Conservation (phyloP, 2,113 vertebrate species). For the Ailurus styani region DNA sequence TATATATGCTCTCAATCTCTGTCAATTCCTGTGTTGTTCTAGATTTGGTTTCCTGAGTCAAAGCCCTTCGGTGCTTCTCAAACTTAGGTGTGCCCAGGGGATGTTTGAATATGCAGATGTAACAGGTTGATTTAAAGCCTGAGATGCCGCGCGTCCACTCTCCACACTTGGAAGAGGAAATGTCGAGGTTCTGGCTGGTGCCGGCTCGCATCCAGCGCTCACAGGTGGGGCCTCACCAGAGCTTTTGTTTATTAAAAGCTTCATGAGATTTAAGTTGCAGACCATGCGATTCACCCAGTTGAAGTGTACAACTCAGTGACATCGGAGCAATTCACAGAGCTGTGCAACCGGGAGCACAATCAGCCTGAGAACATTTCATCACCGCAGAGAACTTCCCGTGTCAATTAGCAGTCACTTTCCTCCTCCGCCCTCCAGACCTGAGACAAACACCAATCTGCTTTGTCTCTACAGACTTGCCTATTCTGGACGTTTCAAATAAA, state of each 20-base stretch:
- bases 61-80: neutral
- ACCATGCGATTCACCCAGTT: neutral
- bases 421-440: neutral
- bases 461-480: neutral
- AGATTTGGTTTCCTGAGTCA: neutral
- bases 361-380: neutral
- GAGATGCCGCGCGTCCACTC: neutral
- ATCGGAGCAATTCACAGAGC: neutral
- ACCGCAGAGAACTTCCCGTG: neutral
- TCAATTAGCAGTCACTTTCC: neutral
- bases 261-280: too few relatives aligned
- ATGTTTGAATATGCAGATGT: neutral
- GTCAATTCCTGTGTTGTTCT: neutral
- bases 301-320: neutral
- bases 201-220: neutral
- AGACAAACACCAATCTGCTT: neutral
- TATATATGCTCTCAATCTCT: neutral
- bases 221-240: too few relatives aligned
- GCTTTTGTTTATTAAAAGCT: too few relatives aligned
- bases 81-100: neutral
- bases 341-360: neutral
- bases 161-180: neutral
- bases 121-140: too few relatives aligned
- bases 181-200: neutral
- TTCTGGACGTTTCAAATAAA: neutral